Evolutionary conservation across 2,797 vertebrate species (phyloP).

Genomic region (Xenopus petersii): DNA sequence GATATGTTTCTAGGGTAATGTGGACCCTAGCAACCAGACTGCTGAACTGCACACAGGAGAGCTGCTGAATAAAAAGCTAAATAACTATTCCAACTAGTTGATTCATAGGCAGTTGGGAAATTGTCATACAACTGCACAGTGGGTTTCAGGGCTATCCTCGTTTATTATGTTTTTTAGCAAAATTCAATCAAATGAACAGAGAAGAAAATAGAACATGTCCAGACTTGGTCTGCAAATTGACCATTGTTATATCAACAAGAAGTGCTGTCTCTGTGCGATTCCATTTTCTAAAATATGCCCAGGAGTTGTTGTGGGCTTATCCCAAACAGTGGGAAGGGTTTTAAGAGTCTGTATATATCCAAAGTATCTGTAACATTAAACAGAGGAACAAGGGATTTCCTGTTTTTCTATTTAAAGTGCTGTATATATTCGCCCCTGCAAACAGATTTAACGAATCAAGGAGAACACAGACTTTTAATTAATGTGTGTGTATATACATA

Average conservation of each 20-base stretch:
- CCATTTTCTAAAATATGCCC: conserved; percentile 22
- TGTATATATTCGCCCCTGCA: conserved; percentile 36
- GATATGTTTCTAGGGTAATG: too few relatives aligned
- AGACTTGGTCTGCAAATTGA: neutral
- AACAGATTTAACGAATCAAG: conserved; percentile 23
- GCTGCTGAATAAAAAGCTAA: too few relatives aligned
- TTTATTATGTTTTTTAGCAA: too few relatives aligned
- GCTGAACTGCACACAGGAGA: too few relatives aligned
- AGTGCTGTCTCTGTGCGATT: conserved; percentile 6
- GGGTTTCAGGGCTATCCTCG: too few relatives aligned
- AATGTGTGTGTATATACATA: conserved; percentile 20
- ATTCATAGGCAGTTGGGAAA: too few relatives aligned
- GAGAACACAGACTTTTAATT: conserved; percentile 24
- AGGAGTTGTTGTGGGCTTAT: conserved; percentile 29
- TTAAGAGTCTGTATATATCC: conserved; percentile 30
- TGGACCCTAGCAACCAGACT: too few relatives aligned
- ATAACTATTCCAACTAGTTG: too few relatives aligned
- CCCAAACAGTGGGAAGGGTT: conserved; percentile 21
- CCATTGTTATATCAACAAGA: conserved; percentile 3
- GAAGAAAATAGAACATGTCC: neutral
- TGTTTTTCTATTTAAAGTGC: conserved; percentile 39
- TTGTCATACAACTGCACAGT: too few relatives aligned
- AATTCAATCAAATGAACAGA: neutral
- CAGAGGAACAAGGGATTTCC: conserved; percentile 42
- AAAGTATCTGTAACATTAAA: conserved; percentile 40